phyloP scores from a whole-genome alignment of 2,888 invertebrate species.

The Sphecodes monilicornis region DNA sequence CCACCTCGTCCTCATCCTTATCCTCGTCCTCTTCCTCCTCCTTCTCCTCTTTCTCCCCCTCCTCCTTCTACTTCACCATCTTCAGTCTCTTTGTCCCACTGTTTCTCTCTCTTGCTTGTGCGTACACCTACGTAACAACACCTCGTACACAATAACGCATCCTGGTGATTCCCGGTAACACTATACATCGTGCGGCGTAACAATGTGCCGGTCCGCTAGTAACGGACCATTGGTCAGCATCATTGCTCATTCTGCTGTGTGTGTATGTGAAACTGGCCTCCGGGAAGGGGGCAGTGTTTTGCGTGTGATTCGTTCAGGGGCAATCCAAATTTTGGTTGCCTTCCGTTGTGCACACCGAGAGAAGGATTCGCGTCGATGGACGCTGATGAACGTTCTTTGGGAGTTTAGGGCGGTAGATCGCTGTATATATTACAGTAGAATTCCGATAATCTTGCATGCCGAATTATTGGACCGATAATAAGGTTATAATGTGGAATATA shows the following conservation, averaged over 20 bases:
- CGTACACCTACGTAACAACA: slow-evolving; percentile 74
- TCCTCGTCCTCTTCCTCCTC: slow-evolving; percentile 3
- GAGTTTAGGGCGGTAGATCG: neutral
- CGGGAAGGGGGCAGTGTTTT: slow-evolving; percentile 3
- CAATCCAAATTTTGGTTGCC: slow-evolving; percentile 27
- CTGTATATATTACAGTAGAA: too few species aligned
- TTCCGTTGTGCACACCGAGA: neutral
- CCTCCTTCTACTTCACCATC: slow-evolving; percentile 32
- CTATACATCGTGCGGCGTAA: slow-evolving; percentile 66
- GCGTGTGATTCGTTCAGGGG: neutral
- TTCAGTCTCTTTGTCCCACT: slow-evolving; percentile 16
- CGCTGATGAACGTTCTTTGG: neutral
- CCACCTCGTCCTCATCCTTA: neutral
- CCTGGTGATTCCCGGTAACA: slow-evolving; percentile 68
- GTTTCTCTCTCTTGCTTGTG: slow-evolving; percentile 12
- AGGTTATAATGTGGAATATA: too few species aligned
- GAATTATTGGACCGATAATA: too few species aligned
- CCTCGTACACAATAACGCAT: slow-evolving; percentile 64
- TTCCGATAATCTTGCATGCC: too few species aligned
- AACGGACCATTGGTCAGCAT: slow-evolving; percentile 71
- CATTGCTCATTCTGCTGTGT: slow-evolving; percentile 67
- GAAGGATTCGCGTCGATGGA: neutral
- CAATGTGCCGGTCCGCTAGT: slow-evolving; percentile 71
- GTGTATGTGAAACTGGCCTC: neutral
- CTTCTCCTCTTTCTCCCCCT: slow-evolving; percentile 37